A percentile compares a stretch with the other conserved stretches of the same genome.
These are phyloP conservation scores for Copidosoma aretas DNA, from an alignment of 2,888 invertebrate genomes.

Conservation along the genomic window DNA sequence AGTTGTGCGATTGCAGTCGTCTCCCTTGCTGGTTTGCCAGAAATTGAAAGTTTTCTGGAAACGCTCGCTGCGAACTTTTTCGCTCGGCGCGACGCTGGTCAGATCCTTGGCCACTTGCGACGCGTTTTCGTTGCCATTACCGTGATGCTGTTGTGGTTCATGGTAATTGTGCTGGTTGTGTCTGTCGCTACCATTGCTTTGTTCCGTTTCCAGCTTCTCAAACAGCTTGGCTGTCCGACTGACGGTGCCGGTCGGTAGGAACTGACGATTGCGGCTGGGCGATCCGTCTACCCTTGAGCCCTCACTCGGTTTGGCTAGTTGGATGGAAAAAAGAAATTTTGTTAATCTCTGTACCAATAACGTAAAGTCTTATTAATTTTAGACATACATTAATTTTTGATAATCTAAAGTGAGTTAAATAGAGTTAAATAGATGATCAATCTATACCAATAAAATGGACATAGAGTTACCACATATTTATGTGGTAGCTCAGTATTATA, in stretches of 20 bases:
- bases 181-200: slow-evolving; percentile 7
- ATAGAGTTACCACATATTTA: too few relatives aligned
- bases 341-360: neutral
- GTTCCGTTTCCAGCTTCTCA: slow-evolving; percentile 51
- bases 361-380: too few relatives aligned
- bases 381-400: too few relatives aligned
- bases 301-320: slow-evolving; percentile 49
- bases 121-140: slow-evolving; percentile 12
- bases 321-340: neutral
- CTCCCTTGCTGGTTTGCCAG: slow-evolving; percentile 60
- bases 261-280: slow-evolving; percentile 35
- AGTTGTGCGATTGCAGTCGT: neutral
- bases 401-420: too few relatives aligned
- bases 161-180: neutral
- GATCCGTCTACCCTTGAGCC: slow-evolving; percentile 52
- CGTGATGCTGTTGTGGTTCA: slow-evolving; percentile 27
- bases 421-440: too few relatives aligned
- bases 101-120: neutral
- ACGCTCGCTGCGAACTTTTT: slow-evolving; percentile 54
- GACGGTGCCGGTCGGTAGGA: slow-evolving; percentile 57
- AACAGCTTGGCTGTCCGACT: slow-evolving; percentile 59
- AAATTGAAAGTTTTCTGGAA: slow-evolving; percentile 63
- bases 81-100: neutral
- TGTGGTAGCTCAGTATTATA: too few relatives aligned
- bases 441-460: too few relatives aligned